phyloP scores from a whole-genome alignment of 2,797 vertebrate genomes.

The Onychomys leucogaster region DNA sequence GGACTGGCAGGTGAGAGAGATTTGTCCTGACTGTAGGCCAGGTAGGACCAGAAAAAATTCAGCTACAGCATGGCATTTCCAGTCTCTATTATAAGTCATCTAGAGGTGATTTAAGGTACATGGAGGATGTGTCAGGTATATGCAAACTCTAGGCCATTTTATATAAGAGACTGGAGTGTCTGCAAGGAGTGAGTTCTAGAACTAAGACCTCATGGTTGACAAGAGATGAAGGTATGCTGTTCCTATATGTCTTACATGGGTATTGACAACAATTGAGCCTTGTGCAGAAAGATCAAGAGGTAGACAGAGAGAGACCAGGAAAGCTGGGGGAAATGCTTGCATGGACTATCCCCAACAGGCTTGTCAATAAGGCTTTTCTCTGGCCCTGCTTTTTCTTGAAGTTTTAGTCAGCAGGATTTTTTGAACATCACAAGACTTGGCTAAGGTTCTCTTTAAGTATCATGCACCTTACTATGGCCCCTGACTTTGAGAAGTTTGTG shows the following conservation, averaged over 20 bases:
- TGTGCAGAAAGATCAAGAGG: not conserved
- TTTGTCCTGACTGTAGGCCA: too few relatives aligned
- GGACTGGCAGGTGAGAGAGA: too few relatives aligned
- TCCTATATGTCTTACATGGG: too few relatives aligned
- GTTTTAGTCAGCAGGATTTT: not conserved
- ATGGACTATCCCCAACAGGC: not conserved
- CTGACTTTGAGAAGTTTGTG: not conserved
- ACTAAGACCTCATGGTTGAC: not conserved
- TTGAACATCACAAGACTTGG: not conserved
- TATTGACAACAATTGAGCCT: not conserved
- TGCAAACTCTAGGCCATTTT: not conserved
- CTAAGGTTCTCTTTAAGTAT: not conserved
- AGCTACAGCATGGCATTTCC: not conserved
- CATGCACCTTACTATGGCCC: not conserved
- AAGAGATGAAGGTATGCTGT: not conserved
- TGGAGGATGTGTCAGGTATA: not conserved
- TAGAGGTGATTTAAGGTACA: not conserved
- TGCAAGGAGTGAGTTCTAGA: too few relatives aligned
- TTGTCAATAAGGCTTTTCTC: not conserved
- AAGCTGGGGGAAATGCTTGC: not conserved
- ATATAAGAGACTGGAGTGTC: not conserved
- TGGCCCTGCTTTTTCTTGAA: not conserved
- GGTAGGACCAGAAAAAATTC: too few relatives aligned
- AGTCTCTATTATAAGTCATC: not conserved
- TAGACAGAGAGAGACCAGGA: not conserved